A percentile compares a stretch with the other conserved stretches of the same genome.
These are phyloP conservation scores for Larimichthys polyactis DNA, from an alignment of 2,113 vertebrate species.

Conservation along the genomic window DNA sequence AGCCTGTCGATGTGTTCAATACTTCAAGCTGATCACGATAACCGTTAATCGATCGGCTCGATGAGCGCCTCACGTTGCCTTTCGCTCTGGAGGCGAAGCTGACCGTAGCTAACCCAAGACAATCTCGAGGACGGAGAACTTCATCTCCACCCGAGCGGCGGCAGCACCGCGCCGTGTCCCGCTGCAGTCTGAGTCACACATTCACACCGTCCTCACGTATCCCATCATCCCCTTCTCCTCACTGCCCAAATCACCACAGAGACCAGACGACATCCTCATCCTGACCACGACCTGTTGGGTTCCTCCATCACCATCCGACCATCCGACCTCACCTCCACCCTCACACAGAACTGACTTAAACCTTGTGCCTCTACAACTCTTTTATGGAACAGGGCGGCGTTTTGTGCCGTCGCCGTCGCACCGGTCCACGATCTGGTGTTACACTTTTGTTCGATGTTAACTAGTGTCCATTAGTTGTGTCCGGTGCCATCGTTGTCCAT, in stretches of 20 bases:
- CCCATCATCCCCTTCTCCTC: conserved; percentile 46
- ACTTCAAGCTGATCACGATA: background rate
- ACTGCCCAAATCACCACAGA: conserved; percentile 39
- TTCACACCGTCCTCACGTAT: conserved; percentile 21
- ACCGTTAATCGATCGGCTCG: background rate
- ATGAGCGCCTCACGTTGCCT: conserved; percentile 36
- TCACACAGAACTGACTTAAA: conserved; percentile 74
- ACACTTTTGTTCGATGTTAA: conserved; percentile 74
- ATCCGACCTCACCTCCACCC: conserved; percentile 28
- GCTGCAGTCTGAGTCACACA: conserved; percentile 63
- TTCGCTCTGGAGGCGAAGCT: conserved; percentile 45
- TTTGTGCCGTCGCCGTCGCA: conserved; percentile 42
- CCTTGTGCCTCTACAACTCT: conserved; percentile 96
- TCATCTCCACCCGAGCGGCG: conserved; percentile 23
- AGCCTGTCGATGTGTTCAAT: conserved; percentile 6
- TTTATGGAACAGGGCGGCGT: conserved; percentile 89
- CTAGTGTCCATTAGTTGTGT: conserved; percentile 87
- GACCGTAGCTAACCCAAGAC: conserved; percentile 54
- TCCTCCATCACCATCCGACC: background rate
- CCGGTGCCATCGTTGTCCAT: conserved; percentile 92
- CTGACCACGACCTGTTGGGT: background rate
- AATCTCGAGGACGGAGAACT: conserved; percentile 70
- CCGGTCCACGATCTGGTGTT: conserved; percentile 87
- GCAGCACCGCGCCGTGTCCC: background rate
- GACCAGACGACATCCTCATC: conserved; percentile 20